Conservation (phyloP, 2,888 invertebrate species). For the Fabriciana adippe region DNA sequence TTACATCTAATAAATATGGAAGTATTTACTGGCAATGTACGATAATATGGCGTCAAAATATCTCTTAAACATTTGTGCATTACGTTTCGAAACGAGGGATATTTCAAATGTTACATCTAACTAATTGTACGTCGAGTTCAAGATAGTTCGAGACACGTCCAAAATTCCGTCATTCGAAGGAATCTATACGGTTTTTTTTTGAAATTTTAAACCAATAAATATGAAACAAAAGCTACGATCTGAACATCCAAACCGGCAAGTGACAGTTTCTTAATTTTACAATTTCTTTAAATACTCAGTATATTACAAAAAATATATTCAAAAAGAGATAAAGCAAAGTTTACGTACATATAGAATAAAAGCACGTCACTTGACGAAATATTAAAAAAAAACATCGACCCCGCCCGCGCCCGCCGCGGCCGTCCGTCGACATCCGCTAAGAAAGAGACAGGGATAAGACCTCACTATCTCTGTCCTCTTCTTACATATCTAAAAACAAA, state of each 20-base stretch:
- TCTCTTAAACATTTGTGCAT: conserved; percentile 45
- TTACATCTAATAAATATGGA: conserved; percentile 54
- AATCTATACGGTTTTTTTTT: neutral
- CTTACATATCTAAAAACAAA: neutral
- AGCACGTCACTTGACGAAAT: conserved; percentile 1
- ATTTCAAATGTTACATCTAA: neutral
- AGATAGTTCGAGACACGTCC: conserved; percentile 9
- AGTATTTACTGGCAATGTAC: conserved; percentile 54
- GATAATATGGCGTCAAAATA: conserved; percentile 45
- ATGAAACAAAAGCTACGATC: conserved; percentile 7
- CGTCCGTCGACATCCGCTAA: neutral
- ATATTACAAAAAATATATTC: conserved; percentile 15
- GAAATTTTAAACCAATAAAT: neutral
- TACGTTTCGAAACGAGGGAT: conserved; percentile 11
- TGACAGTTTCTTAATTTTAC: conserved; percentile 5
- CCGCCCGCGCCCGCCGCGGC: neutral
- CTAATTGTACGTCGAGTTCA: neutral
- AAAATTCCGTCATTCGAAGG: neutral
- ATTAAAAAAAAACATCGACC: conserved; percentile 6
- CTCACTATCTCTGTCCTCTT: neutral
- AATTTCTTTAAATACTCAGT: conserved; percentile 7
- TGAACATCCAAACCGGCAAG: conserved; percentile 7
- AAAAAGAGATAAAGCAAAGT: conserved; percentile 23
- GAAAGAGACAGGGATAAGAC: neutral
- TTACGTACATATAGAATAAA: conserved; percentile 16